These are phyloP conservation scores for Morinoia aosen DNA, from an alignment of 2,888 invertebrate genomes.

Conservation along the genomic window DNA sequence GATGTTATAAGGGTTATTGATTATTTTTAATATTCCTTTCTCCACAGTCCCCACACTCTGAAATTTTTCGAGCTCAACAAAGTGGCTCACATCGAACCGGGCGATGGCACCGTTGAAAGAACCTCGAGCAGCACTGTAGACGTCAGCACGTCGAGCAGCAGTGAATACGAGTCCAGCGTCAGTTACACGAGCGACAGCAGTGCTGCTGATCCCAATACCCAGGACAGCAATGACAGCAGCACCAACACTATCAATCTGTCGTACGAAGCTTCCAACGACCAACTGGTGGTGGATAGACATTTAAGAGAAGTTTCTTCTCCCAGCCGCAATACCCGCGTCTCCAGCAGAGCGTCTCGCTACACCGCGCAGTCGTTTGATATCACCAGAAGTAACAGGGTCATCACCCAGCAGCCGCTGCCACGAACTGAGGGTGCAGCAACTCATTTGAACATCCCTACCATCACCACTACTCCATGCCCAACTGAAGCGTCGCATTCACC, in stretches of 20 bases:
- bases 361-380: neutral
- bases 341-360: neutral
- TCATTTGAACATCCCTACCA: neutral
- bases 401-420: neutral
- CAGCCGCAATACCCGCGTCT: neutral
- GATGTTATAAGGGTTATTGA: neutral
- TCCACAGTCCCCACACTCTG: neutral
- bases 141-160: neutral
- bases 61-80: constrained; percentile 27
- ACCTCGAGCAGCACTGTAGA: neutral
- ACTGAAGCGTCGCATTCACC: neutral
- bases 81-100: neutral
- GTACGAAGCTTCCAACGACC: constrained; percentile 7
- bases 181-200: constrained; percentile 21
- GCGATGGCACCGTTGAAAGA: neutral
- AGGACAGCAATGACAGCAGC: constrained; percentile 34
- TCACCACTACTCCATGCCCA: constrained; percentile 20
- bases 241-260: constrained; percentile 40
- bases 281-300: neutral
- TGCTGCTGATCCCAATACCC: neutral
- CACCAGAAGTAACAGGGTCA: neutral
- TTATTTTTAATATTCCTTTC: neutral
- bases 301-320: neutral
- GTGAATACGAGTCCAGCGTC: neutral
- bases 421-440: neutral